A percentile compares a stretch with the other conserved stretches of the same genome.
These are phyloP conservation scores for Lissonota sp. DNA, from an alignment of 2,888 invertebrate genomes.

Conservation along the genomic window DNA sequence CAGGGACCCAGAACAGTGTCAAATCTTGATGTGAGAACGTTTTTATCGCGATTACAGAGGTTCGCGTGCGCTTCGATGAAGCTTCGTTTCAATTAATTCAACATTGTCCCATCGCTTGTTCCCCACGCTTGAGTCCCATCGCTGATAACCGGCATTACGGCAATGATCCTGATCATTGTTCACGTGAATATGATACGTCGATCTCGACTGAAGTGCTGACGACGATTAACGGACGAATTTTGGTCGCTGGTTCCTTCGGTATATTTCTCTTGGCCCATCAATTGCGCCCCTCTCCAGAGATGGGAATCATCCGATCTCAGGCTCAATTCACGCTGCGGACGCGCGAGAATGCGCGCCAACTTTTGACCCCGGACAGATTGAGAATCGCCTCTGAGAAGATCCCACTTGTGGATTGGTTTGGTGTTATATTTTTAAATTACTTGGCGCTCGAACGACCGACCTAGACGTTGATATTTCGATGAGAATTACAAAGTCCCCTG, in stretches of 20 bases:
- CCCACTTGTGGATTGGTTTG: not conserved
- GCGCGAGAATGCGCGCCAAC: conserved; percentile 20
- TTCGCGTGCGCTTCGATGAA: not conserved
- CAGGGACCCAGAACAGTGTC: not conserved
- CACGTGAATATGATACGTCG: too few species aligned
- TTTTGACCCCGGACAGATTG: conserved; percentile 22
- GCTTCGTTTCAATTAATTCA: conserved; percentile 28
- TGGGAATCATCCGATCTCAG: not conserved
- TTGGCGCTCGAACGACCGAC: not conserved
- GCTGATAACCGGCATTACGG: conserved; percentile 45
- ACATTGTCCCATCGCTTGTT: conserved; percentile 37
- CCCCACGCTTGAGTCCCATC: too few species aligned
- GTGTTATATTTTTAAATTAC: not conserved
- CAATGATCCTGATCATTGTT: conserved; percentile 53
- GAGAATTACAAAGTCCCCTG: not conserved
- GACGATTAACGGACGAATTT: conserved; percentile 20
- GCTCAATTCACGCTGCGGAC: conserved; percentile 6
- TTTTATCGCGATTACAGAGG: not conserved
- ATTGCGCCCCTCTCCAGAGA: conserved; percentile 12
- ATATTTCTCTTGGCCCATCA: conserved; percentile 26
- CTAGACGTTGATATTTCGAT: not conserved
- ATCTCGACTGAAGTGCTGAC: not conserved
- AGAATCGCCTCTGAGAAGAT: not conserved
- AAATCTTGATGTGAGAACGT: not conserved
- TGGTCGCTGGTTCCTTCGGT: conserved; percentile 26